These are phyloP conservation scores for Tychaedon coryphoeus DNA, from an alignment of 2,113 vertebrate species.

Conservation along the genomic window DNA sequence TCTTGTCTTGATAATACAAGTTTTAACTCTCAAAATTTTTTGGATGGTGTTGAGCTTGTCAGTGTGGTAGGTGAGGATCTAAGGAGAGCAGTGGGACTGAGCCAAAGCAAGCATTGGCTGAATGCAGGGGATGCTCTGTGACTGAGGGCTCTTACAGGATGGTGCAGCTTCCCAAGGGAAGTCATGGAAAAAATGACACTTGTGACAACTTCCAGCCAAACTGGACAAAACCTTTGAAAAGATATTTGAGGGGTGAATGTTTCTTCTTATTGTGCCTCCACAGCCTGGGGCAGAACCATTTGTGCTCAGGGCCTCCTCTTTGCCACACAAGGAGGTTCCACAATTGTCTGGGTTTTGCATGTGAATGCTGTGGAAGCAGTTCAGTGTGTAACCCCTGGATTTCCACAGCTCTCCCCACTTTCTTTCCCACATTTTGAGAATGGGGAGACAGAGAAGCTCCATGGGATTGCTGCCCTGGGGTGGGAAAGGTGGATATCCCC, in stretches of 20 bases:
- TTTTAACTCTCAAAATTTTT: not conserved
- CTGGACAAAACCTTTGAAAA: not conserved
- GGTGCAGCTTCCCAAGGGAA: not conserved
- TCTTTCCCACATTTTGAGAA: accelerated
- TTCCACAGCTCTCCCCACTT: not conserved
- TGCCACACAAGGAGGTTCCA: accelerated
- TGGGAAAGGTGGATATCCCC: not conserved
- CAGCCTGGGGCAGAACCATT: accelerated
- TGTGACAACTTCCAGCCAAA: not conserved
- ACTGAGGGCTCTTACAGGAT: not conserved
- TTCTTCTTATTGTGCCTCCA: not conserved
- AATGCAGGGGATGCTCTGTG: not conserved
- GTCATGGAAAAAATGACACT: not conserved
- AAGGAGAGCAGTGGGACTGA: constrained; percentile 9
- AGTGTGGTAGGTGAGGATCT: not conserved
- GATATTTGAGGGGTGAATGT: not conserved
- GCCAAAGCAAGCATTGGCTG: constrained; percentile 29
- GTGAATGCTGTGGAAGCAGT: not conserved
- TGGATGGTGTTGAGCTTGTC: not conserved
- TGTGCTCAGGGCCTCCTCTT: not conserved
- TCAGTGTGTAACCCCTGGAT: not conserved
- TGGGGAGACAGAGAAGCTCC: not conserved
- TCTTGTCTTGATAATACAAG: not conserved
- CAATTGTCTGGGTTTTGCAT: not conserved
- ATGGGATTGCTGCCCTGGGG: accelerated